Conservation (phyloP, 1,140 invertebrate species). For the Papilio polyxenes region DNA sequence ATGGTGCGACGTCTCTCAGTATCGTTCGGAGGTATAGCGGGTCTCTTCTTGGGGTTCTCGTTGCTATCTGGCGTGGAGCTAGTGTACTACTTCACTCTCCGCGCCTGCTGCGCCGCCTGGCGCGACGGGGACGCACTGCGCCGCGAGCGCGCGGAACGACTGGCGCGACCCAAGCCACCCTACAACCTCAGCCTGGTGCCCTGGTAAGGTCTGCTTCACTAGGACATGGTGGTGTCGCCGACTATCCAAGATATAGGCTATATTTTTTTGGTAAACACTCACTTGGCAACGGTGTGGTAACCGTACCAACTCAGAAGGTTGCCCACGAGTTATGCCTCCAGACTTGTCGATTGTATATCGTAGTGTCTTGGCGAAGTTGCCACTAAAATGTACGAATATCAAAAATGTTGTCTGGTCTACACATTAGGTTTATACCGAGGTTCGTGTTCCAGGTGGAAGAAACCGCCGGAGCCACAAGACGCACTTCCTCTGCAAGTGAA, state of each 20-base stretch:
- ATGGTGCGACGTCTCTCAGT: conserved; percentile 70
- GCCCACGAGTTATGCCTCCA: too few species aligned
- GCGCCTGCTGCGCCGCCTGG: conserved; percentile 84
- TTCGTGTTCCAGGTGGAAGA: conserved; percentile 62
- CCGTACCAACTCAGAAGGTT: too few species aligned
- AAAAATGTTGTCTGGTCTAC: too few species aligned
- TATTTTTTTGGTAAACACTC: too few species aligned
- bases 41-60: conserved; percentile 88
- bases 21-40: conserved; percentile 87
- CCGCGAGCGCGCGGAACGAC: conserved; percentile 59
- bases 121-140: conserved; percentile 63
- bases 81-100: conserved; percentile 86
- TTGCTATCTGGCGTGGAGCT: conserved; percentile 87
- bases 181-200: conserved; percentile 72
- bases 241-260: too few species aligned
- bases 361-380: too few species aligned
- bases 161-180: conserved; percentile 63
- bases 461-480: conserved; percentile 55
- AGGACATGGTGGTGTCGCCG: neutral
- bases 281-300: too few species aligned
- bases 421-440: too few species aligned
- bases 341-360: too few species aligned
- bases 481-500: conserved; percentile 55
- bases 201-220: conserved; percentile 50
- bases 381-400: too few species aligned